Evolutionary conservation across 2,888 invertebrate genomes (phyloP).

Genomic region (Beris chalybata): DNA sequence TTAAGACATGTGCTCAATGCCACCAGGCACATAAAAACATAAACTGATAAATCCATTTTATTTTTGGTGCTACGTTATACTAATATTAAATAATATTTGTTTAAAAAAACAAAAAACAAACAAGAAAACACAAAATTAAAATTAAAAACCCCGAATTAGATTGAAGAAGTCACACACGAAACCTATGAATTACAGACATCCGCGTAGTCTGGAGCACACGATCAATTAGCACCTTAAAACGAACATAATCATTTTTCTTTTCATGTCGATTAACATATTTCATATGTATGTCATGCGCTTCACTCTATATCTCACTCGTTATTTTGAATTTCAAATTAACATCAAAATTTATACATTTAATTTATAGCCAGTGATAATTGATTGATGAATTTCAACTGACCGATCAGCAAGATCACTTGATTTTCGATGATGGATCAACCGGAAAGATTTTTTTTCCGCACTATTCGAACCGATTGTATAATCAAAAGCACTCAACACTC

Average conservation of each 20-base stretch:
- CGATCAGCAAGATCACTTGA: constrained; percentile 16
- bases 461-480: constrained; percentile 1
- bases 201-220: constrained; percentile 48
- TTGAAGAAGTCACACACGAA: neutral
- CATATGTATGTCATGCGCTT: constrained; percentile 37
- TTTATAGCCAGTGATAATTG: constrained; percentile 32
- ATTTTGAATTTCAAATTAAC: constrained; percentile 8
- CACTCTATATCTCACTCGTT: constrained; percentile 1
- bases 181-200: neutral
- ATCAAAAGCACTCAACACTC: neutral
- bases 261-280: constrained; percentile 38
- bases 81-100: no score
- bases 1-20: constrained; percentile 48
- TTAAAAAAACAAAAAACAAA: no score
- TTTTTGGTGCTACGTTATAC: no score
- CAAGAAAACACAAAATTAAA: no score
- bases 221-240: constrained; percentile 47
- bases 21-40: constrained; percentile 50
- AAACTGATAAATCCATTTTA: constrained; percentile 52
- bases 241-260: constrained; percentile 21
- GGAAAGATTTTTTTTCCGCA: constrained; percentile 17
- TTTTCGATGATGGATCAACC: neutral
- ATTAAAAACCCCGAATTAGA: neutral
- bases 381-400: constrained; percentile 8
- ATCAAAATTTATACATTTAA: constrained; percentile 23